phyloP scores from a whole-genome alignment of 2,888 invertebrate genomes.

The Gari tellinella region DNA sequence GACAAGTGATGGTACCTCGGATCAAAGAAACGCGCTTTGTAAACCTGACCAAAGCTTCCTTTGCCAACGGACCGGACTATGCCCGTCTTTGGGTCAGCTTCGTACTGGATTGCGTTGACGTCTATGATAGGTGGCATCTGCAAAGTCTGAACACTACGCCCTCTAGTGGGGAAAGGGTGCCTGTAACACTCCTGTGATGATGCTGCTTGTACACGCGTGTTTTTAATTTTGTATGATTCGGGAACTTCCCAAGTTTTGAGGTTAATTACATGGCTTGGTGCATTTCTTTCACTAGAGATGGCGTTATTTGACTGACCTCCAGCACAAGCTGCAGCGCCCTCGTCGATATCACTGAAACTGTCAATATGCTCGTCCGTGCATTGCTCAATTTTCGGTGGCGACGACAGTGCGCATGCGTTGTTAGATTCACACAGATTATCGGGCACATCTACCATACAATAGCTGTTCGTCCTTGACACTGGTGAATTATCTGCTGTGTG shows the following conservation, averaged over 20 bases:
- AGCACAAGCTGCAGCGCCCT: too few species aligned
- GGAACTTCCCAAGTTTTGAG: too few species aligned
- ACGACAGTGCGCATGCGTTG: not conserved
- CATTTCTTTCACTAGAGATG: too few species aligned
- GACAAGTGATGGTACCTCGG: slow-evolving; percentile 33
- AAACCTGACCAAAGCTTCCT: slow-evolving; percentile 61
- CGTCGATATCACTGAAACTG: too few species aligned
- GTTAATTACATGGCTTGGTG: too few species aligned
- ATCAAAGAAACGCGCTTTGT: slow-evolving; percentile 47
- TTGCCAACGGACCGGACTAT: slow-evolving; percentile 37
- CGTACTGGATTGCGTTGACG: slow-evolving; percentile 36
- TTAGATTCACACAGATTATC: not conserved
- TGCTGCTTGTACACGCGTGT: too few species aligned
- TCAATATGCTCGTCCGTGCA: too few species aligned
- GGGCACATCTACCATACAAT: slow-evolving; percentile 1
- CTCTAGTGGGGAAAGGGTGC: too few species aligned
- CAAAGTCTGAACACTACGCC: not conserved
- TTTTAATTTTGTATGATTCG: too few species aligned
- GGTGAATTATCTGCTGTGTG: slow-evolving; percentile 48
- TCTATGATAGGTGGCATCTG: slow-evolving; percentile 34
- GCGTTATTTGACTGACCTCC: too few species aligned
- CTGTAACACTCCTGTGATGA: too few species aligned
- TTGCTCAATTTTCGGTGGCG: too few species aligned
- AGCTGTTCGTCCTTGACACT: not conserved
- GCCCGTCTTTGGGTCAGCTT: slow-evolving; percentile 43